Evolutionary conservation across 2,797 vertebrate genomes (phyloP).

Genomic region (Hemibagrus guttatus): DNA sequence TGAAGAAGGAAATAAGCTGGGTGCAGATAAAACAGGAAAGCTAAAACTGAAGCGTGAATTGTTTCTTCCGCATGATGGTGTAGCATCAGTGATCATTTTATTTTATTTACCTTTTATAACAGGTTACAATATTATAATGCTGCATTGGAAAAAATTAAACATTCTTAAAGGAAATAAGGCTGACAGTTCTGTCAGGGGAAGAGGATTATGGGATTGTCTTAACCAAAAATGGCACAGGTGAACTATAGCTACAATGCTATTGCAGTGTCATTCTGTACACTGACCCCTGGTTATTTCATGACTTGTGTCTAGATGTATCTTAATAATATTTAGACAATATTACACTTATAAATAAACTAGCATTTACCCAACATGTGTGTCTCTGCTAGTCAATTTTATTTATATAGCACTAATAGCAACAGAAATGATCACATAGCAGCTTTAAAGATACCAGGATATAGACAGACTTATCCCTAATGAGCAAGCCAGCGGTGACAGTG

Average conservation of each 20-base stretch:
- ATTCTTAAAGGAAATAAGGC: neutral
- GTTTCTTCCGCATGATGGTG: neutral
- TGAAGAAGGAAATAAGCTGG: neutral
- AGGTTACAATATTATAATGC: neutral
- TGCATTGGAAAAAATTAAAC: neutral
- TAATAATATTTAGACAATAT: neutral
- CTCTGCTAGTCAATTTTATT: neutral
- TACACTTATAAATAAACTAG: neutral
- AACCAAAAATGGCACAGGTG: neutral
- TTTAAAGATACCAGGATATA: neutral
- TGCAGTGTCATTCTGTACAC: neutral
- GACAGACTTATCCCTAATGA: neutral
- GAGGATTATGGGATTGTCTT: neutral
- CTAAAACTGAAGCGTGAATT: neutral
- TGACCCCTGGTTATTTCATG: neutral
- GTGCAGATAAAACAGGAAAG: neutral
- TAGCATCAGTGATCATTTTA: neutral
- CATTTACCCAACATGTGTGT: neutral
- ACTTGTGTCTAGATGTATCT: neutral
- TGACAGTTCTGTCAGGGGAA: constrained; percentile 1
- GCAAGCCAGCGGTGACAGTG: neutral
- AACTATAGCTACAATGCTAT: neutral
- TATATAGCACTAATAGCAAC: neutral
- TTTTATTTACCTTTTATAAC: neutral
- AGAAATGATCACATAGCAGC: neutral